phyloP scores from a whole-genome alignment of 2,888 invertebrate genomes.

The Alentia gelatinosa region DNA sequence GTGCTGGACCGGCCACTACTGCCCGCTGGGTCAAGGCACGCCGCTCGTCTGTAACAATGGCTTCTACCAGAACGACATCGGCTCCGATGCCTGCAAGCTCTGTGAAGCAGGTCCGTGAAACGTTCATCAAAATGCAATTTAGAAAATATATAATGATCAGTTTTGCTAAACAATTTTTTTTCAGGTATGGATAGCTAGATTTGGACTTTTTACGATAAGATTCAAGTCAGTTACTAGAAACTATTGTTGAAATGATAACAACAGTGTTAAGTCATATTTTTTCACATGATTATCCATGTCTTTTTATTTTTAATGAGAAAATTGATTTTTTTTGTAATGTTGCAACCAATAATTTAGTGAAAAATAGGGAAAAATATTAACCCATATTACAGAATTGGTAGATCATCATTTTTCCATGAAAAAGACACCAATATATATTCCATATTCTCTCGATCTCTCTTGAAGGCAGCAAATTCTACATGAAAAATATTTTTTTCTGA shows the following conservation, averaged over 20 bases:
- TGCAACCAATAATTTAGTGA: not conserved
- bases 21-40: slow-evolving; percentile 68
- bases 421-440: not conserved
- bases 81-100: slow-evolving; percentile 70
- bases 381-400: not conserved
- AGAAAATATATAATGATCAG: not conserved
- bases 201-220: not conserved
- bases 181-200: not conserved
- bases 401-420: not conserved
- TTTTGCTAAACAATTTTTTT: not conserved
- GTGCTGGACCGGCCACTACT: slow-evolving; percentile 77
- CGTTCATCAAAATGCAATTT: not conserved
- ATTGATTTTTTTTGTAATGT: too few species aligned
- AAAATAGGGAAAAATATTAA: not conserved
- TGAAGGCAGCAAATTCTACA: too few species aligned
- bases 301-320: not conserved
- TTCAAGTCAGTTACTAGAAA: not conserved
- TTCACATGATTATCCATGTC: not conserved
- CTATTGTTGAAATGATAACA: not conserved
- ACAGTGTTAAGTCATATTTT: not conserved
- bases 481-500: not conserved
- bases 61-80: slow-evolving; percentile 74
- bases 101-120: slow-evolving; percentile 73
- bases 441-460: too few species aligned
- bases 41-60: slow-evolving; percentile 74